Conservation (phyloP, 1,140 invertebrate species). For the Apis laboriosa region DNA sequence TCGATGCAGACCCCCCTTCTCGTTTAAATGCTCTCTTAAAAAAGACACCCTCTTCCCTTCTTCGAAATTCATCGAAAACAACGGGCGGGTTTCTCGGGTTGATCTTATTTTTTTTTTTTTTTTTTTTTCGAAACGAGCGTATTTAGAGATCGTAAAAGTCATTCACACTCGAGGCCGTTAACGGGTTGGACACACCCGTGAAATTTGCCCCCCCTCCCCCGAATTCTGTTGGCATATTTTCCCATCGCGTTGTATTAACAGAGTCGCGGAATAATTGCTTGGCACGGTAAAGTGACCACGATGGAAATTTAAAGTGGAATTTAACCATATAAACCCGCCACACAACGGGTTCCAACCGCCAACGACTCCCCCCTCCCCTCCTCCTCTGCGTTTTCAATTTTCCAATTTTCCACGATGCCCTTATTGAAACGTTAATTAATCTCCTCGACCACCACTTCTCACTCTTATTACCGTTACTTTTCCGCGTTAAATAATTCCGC, state of each 20-base stretch:
- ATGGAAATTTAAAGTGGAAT: slow-evolving; percentile 30
- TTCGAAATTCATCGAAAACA: not conserved
- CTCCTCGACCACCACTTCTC: not conserved
- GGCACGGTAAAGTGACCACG: slow-evolving; percentile 5
- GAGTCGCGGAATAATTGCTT: slow-evolving; percentile 28
- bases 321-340: not conserved
- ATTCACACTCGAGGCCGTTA: not conserved
- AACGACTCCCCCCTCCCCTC: no score
- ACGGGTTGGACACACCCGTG: not conserved
- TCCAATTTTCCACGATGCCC: not conserved
- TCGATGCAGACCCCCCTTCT: not conserved
- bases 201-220: not conserved
- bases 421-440: slow-evolving; percentile 31
- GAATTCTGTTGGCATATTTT: slow-evolving; percentile 14
- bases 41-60: no score
- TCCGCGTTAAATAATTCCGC: not conserved
- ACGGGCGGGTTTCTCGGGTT: no score
- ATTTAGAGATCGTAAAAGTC: not conserved
- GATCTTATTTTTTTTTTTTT: not conserved
- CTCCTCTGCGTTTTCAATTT: slow-evolving; percentile 23
- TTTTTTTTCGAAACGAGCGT: not conserved
- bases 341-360: not conserved
- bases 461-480: not conserved
- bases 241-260: not conserved
- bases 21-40: not conserved